Base-by-base conservation (phyloP, 2,113 vertebrate species). In the Cochlearius cochlearius region DNA sequence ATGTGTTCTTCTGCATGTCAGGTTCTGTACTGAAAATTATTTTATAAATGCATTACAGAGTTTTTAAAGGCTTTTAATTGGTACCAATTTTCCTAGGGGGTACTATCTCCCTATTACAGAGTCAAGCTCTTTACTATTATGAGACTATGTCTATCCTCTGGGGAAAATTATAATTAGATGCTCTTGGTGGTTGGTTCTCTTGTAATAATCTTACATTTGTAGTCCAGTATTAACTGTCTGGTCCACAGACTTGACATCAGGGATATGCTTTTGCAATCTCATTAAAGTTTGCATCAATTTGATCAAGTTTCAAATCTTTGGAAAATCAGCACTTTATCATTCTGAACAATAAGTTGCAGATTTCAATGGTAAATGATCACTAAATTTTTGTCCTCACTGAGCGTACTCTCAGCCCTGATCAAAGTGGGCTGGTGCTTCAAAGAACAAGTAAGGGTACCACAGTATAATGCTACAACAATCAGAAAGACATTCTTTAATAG, bases 51-150 rank as follows among this genome's bases (percentile, higher is more conserved):
- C 13, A 62, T 91, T 67, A 93, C 50, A 67, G 47, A 78, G 47
- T 67, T 93, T 89, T 93, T 77, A 86, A 87, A 66, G 41, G 68
- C 50, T 84, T 88, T 94, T 93, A 86, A 91, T 77, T 74, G 38
- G 23, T 63, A 69, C 38, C 32, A 66, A 38, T 95, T 87, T 93
- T 87, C 52, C 77, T 84, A 83, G 49, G 34, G 58, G 58, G 36
- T 69, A 69, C 50, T 76, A 86, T 53, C 53, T 39, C 55, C 55
- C 45, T 80, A 36, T 39, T 83, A 43, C 16, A 80, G 50, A 92
- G 27, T 26, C 38, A 91, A 79, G 30, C 25, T 59, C 67, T 36
- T 86, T 63, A 92, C 72, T 88, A 41, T 56, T 84, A 80, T 20
- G 49, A 80, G 45, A 47, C 76, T 77, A 50, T 34, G 32, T 39